phyloP scores from a whole-genome alignment of 1,140 invertebrate genomes.

The Papilio polyxenes region DNA sequence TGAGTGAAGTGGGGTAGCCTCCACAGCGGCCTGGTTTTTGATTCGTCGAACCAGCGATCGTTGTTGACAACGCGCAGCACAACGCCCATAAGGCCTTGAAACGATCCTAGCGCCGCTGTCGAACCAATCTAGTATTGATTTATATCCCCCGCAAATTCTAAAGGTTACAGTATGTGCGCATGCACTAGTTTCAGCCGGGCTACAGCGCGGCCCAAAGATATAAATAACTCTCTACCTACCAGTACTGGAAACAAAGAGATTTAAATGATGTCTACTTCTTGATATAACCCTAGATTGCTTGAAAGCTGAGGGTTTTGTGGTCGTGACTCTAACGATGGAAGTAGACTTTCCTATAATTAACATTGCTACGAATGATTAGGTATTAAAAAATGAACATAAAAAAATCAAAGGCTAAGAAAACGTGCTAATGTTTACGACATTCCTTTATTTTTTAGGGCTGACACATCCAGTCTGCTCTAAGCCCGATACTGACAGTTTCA shows the following conservation, averaged over 20 bases:
- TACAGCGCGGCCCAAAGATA: conserved; percentile 1
- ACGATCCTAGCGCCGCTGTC: not conserved
- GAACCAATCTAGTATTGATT: conserved; percentile 18
- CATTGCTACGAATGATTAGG: too few relatives aligned
- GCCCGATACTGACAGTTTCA: too few relatives aligned
- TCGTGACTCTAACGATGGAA: not conserved
- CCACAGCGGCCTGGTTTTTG: not conserved
- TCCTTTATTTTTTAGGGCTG: too few relatives aligned
- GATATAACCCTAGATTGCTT: not conserved
- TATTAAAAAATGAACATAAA: too few relatives aligned
- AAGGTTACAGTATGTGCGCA: not conserved
- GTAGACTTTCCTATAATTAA: not conserved
- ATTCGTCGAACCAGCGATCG: not conserved
- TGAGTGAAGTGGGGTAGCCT: not conserved
- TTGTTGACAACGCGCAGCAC: not conserved
- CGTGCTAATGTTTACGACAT: too few relatives aligned
- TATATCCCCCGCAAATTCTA: not conserved
- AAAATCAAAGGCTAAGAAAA: too few relatives aligned
- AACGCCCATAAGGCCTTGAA: conserved; percentile 25
- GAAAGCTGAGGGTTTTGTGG: not conserved
- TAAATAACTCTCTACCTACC: not conserved
- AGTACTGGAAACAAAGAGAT: not conserved
- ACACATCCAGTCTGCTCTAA: too few relatives aligned
- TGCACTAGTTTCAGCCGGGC: not conserved
- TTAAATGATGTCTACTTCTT: not conserved